phyloP scores from a whole-genome alignment of 1,140 invertebrate genomes.

The Schmidtea mediterranea region DNA sequence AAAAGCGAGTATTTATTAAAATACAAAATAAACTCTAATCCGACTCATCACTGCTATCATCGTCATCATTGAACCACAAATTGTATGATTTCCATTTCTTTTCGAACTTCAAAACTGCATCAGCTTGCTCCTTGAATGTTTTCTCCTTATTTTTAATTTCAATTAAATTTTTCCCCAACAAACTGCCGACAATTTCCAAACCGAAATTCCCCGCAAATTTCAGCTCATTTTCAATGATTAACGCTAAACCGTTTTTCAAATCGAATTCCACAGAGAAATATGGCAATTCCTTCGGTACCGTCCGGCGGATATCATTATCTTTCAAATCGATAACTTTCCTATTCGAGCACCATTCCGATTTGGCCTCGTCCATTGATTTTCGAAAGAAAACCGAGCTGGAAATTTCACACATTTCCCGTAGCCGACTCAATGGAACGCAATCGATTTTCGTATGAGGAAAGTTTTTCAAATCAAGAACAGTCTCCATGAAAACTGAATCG shows the following conservation, averaged over 20 bases:
- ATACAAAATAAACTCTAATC: too few relatives aligned
- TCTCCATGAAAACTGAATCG: conserved; percentile 72
- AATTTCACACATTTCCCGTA: too few relatives aligned
- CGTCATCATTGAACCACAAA: too few relatives aligned
- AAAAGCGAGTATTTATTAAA: too few relatives aligned
- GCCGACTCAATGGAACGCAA: conserved; percentile 45
- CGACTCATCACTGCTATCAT: too few relatives aligned
- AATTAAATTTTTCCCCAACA: too few relatives aligned
- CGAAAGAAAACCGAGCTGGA: conserved; percentile 15
- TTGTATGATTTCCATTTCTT: too few relatives aligned
- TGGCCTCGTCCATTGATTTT: conserved; percentile 77
- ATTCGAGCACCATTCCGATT: conserved; percentile 72
- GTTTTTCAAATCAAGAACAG: conserved; percentile 40
- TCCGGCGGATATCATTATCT: conserved; percentile 38
- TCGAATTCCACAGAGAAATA: conserved; percentile 83
- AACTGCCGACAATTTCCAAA: conserved; percentile 29
- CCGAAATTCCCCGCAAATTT: conserved; percentile 66
- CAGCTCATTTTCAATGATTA: conserved; percentile 75
- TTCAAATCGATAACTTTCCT: conserved; percentile 68
- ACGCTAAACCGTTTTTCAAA: conserved; percentile 54
- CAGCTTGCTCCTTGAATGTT: too few relatives aligned
- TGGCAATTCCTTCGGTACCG: conserved; percentile 59
- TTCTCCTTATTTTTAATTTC: too few relatives aligned
- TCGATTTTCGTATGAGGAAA: conserved; percentile 59
- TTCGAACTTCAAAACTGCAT: too few relatives aligned